Evolutionary conservation across 2,888 invertebrate genomes (phyloP).

Genomic region (Chrysolina oricalcia): DNA sequence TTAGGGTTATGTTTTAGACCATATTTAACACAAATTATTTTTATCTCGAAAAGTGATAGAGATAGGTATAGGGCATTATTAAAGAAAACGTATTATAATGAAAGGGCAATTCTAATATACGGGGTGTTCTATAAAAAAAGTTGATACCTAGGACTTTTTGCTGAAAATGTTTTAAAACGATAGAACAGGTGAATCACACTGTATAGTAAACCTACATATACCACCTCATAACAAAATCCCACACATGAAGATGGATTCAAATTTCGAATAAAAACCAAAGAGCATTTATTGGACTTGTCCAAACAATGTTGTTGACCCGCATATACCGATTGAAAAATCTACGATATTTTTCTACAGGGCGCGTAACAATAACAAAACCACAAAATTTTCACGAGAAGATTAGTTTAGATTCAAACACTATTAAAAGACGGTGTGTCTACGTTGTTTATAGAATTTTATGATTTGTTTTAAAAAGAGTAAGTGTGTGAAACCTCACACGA

Average conservation of each 20-base stretch:
- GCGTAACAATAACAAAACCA: constrained; percentile 57
- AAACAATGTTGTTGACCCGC: neutral
- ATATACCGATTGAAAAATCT: constrained; percentile 10
- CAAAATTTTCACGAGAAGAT: constrained; percentile 58
- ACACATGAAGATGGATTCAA: neutral
- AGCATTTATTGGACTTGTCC: neutral
- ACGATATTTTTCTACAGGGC: constrained; percentile 51
- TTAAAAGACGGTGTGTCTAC: constrained; percentile 63
- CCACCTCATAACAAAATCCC: neutral
- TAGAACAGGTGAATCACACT: too few relatives aligned
- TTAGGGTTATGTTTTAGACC: too few relatives aligned
- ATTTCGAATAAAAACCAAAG: neutral
- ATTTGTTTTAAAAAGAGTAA: constrained; percentile 70
- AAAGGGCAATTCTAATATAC: too few relatives aligned
- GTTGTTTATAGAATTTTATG: constrained; percentile 70
- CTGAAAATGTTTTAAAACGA: too few relatives aligned
- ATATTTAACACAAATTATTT: too few relatives aligned
- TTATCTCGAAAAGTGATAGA: too few relatives aligned
- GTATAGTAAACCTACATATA: too few relatives aligned
- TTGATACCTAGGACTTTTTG: too few relatives aligned
- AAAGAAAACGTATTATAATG: too few relatives aligned
- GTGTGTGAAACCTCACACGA: constrained; percentile 72
- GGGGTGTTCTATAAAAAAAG: too few relatives aligned
- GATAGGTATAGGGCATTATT: too few relatives aligned
- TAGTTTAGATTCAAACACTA: constrained; percentile 62